Evolutionary conservation across 2,797 vertebrate genomes (phyloP).

Genomic region (Limnodromus scolopaceus): DNA sequence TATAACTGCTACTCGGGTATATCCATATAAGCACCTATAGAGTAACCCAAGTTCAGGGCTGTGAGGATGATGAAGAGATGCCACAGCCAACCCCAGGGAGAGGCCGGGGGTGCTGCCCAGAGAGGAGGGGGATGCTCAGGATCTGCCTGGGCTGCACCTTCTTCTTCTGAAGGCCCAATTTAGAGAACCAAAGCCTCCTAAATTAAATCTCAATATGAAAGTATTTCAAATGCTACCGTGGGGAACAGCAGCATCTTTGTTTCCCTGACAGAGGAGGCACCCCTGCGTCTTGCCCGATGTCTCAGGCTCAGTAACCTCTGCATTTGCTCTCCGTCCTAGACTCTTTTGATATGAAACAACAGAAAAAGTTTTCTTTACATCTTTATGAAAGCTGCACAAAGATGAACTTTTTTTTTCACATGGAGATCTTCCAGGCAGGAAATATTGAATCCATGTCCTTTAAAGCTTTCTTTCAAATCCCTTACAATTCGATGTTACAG

Average conservation of each 20-base stretch:
- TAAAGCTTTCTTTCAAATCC: not conserved
- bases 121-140: not conserved
- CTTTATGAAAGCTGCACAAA: not conserved
- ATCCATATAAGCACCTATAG: accelerated
- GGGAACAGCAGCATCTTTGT: not conserved
- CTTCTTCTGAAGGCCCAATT: not conserved
- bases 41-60: accelerated
- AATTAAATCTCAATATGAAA: not conserved
- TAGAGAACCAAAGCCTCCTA: not conserved
- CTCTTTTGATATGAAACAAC: not conserved
- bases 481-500: not conserved
- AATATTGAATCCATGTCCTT: not conserved
- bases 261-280: not conserved
- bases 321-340: not conserved
- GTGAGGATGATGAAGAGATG: not conserved
- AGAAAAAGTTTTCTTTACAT: not conserved
- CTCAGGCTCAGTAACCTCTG: not conserved
- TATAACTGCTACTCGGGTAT: accelerated
- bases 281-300: not conserved
- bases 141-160: not conserved
- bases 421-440: not conserved
- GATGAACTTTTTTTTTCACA: not conserved
- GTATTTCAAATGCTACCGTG: not conserved
- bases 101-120: not conserved
- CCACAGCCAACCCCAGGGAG: accelerated